Base-by-base conservation (phyloP, 2,797 vertebrate species). In the Heteromormyrus szaboi region DNA sequence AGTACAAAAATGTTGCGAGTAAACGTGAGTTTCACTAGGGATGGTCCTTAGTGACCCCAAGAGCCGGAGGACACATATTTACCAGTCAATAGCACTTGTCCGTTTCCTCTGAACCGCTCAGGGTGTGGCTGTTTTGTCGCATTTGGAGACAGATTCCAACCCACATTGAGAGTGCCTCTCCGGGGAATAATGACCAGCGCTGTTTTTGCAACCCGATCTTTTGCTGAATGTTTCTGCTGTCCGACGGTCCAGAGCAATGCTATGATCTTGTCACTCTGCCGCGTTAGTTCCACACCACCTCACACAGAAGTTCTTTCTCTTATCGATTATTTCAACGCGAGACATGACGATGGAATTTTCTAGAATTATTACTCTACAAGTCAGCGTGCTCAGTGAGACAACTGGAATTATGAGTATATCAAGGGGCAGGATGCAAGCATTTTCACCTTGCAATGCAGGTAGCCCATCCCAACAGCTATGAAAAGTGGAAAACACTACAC, bases 31-130 rank as follows among this genome's bases (percentile, higher is more conserved):
- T 93, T 88, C 92, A 44, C 91, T 92, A 91, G 90, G 90, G 59
- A 88, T 90, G 91, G 91, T 90, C 88, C 88, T n/a, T 86, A 85
- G 90, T 93, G 91, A 92, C 91, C 91, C 88, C 93, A 92, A 92
- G 95, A 96, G 95, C 95, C 94, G 93, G 68, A 95, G 92, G 93
- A 91, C 94, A 93, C 93, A 91, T 93, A 94, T 92, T 89, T 89
- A 46, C 50, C 51, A 89, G 86, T 87, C 88, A 89, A 50, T 19
- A 29, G 62, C 37, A 51, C 29, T 44, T 37, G 83, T 87, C 72
- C 50, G 44, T n/a, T 84, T 65, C 72, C 68, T 87, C 46, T 56
- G 22, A 62, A 41, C 72, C 25, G 50, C 22, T 87, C 48, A 79
- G 84, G 25, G 9, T 72, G 65, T 37, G 37, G 19, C 76, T 19